Evolutionary conservation across 2,888 invertebrate species (phyloP).

Genomic region (Gastrophysa polygoni): DNA sequence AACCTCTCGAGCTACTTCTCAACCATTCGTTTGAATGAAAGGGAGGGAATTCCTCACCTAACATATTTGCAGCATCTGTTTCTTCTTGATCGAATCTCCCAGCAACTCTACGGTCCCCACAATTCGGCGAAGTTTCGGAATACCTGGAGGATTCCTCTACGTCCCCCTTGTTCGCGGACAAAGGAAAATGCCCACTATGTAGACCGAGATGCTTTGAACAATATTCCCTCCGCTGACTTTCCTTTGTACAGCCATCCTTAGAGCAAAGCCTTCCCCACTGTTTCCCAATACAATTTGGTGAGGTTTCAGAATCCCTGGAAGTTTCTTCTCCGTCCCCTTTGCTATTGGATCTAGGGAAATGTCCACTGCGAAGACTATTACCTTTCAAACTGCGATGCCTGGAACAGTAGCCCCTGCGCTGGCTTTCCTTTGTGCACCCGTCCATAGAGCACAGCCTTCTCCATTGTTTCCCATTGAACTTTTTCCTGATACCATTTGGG

Average conservation of each 20-base stretch:
- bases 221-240: slow-evolving; percentile 95
- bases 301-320: slow-evolving; percentile 82
- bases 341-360: slow-evolving; percentile 63
- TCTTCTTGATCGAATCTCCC: slow-evolving; percentile 92
- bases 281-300: too few species aligned
- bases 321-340: slow-evolving; percentile 80
- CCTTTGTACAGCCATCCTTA: slow-evolving; percentile 92
- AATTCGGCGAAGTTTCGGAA: slow-evolving; percentile 82
- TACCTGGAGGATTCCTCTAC: slow-evolving; percentile 91
- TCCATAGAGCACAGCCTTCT: slow-evolving; percentile 94
- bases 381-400: slow-evolving; percentile 93
- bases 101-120: slow-evolving; percentile 72
- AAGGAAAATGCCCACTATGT: slow-evolving; percentile 58
- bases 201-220: slow-evolving; percentile 94
- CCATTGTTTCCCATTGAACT: slow-evolving; percentile 99
- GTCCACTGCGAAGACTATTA: slow-evolving; percentile 60
- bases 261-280: slow-evolving; percentile 98
- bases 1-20: too few species aligned
- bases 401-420: slow-evolving; percentile 95
- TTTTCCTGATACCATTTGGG: slow-evolving; percentile 95
- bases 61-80: slow-evolving; percentile 96
- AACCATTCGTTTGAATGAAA: too few species aligned
- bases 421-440: slow-evolving; percentile 96
- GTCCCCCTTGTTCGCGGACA: slow-evolving; percentile 64
- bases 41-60: too few species aligned